Percentiles rank a stretch among this genome's conserved stretches.
phyloP scores from a whole-genome alignment of 2,113 vertebrate genomes.

The Hemichromis elongatus region DNA sequence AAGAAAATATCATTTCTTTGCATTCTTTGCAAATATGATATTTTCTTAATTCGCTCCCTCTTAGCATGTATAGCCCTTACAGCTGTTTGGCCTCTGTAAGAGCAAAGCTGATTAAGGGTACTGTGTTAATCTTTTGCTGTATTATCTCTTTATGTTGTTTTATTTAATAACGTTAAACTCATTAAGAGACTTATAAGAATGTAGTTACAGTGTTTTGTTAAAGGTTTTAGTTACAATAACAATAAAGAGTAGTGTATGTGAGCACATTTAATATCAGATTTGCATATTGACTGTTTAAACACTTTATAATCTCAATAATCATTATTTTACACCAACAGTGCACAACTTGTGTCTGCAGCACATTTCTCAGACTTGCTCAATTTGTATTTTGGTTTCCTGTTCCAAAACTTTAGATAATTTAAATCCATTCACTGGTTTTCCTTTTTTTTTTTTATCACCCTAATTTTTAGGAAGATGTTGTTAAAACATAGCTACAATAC shows the following conservation, averaged over 20 bases:
- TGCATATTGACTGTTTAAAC: neutral
- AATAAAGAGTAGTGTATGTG: neutral
- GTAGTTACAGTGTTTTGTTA: neutral
- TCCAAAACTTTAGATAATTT: neutral
- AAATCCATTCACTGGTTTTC: neutral
- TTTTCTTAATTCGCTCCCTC: neutral
- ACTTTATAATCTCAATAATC: neutral
- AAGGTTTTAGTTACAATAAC: neutral
- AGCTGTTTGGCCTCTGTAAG: neutral
- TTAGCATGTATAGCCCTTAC: neutral
- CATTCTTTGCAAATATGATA: neutral
- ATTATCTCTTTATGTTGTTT: neutral
- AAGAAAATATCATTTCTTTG: neutral
- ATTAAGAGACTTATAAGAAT: neutral
- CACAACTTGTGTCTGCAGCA: accelerated
- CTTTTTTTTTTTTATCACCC: neutral
- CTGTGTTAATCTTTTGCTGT: neutral
- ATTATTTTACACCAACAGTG: neutral
- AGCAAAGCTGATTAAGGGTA: neutral
- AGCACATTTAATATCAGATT: neutral
- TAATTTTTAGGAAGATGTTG: neutral
- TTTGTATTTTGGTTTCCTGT: neutral
- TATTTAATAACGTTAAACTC: neutral
- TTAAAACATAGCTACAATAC: neutral
- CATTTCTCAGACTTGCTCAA: neutral